phyloP scores from a whole-genome alignment of 1,140 invertebrate genomes.

The Drosophila chauvacae region DNA sequence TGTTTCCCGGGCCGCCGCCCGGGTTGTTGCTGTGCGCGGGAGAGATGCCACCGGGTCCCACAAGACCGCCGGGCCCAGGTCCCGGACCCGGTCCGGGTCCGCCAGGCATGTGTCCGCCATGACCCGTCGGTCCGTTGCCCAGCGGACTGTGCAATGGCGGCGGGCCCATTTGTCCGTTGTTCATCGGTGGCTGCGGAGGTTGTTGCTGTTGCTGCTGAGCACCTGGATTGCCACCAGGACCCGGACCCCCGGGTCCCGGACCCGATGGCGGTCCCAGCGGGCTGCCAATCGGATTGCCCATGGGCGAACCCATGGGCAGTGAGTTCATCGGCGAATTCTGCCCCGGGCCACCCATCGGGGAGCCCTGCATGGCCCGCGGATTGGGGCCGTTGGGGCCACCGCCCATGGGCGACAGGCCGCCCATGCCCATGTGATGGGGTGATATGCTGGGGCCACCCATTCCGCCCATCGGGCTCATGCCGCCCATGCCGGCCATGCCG shows the following conservation, averaged over 20 bases:
- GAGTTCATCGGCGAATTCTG: constrained; percentile 88
- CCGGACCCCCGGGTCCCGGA: constrained; percentile 85
- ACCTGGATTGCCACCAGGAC: constrained; percentile 82
- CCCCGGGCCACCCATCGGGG: constrained; percentile 85
- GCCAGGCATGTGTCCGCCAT: constrained; percentile 72
- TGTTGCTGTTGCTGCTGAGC: constrained; percentile 66
- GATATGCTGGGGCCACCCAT: constrained; percentile 86
- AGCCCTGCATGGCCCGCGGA: constrained; percentile 86
- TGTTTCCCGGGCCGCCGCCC: constrained; percentile 40
- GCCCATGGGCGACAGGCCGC: constrained; percentile 88
- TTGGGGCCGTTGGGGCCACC: constrained; percentile 86
- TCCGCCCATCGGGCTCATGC: constrained; percentile 87
- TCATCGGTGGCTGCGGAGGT: constrained; percentile 82
- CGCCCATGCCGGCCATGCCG: constrained; percentile 85
- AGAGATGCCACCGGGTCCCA: constrained; percentile 70
- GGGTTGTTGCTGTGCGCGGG: constrained; percentile 60
- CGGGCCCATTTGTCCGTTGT: constrained; percentile 83
- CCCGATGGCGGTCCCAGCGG: constrained; percentile 87
- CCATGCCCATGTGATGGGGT: constrained; percentile 87
- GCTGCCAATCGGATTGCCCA: constrained; percentile 90
- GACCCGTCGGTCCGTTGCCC: constrained; percentile 77
- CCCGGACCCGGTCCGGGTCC: constrained; percentile 75
- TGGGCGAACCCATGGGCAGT: constrained; percentile 89
- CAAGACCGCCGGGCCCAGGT: constrained; percentile 60
- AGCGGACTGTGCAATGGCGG: constrained; percentile 81